phyloP scores from a whole-genome alignment of 2,888 invertebrate species.

The Agrypnus murinus region DNA sequence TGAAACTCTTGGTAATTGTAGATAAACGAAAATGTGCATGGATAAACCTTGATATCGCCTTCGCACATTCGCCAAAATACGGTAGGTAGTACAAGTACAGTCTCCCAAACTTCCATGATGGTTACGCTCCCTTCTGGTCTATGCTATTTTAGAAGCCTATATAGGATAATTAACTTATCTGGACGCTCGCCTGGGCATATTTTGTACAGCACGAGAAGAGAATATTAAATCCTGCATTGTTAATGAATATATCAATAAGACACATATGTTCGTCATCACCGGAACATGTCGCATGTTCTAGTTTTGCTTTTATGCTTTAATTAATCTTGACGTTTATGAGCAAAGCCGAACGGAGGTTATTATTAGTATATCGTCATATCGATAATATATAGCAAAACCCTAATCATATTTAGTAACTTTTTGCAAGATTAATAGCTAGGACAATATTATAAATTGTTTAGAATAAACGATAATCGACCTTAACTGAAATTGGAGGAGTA shows the following conservation, averaged over 20 bases:
- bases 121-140: conserved; percentile 4
- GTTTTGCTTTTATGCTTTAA: not conserved
- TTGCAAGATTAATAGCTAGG: too few species aligned
- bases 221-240: conserved; percentile 28
- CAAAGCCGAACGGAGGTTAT: too few species aligned
- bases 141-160: conserved; percentile 8
- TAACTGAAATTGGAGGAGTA: too few species aligned
- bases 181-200: conserved; percentile 31
- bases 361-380: too few species aligned
- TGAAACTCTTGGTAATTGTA: conserved; percentile 20
- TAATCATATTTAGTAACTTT: too few species aligned
- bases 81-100: too few species aligned
- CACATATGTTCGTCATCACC: conserved; percentile 17
- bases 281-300: not conserved
- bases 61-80: conserved; percentile 25
- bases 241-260: conserved; percentile 22
- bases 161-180: conserved; percentile 30
- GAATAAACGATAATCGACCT: too few species aligned
- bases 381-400: too few species aligned
- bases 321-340: too few species aligned
- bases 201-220: conserved; percentile 20
- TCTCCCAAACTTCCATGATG: not conserved
- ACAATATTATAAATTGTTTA: too few species aligned
- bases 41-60: conserved; percentile 31
- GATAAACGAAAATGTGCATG: conserved; percentile 29